Base-by-base conservation (phyloP, 2,113 vertebrate genomes). In the Oxyruncus cristatus region DNA sequence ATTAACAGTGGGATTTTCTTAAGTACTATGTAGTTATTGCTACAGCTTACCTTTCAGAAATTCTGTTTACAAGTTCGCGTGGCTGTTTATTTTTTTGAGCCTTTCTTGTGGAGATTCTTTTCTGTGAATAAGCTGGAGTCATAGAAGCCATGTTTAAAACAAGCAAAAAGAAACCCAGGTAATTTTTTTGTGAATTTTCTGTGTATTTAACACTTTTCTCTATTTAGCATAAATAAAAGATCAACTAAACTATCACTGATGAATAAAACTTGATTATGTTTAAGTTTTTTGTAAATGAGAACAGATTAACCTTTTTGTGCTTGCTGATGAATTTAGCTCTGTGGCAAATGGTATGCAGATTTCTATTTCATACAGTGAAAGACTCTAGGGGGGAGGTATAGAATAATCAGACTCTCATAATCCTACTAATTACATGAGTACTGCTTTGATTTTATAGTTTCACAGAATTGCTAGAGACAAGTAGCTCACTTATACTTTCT, bases 1-100 rank as follows among this genome's bases (percentile, higher is more conserved):
- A 66, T 53, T 20, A 75, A 10, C 46, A 81, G 2, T n/a, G 8
- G 32, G 12, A 24, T 73, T 75, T 66, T 44, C 24, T 88, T 7
- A 67, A 79, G 21, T 55, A 15, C 9, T 35, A 5, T 2, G 3
- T 17, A 44, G 30, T n/a, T 63, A 35, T 3, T 86, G 16, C 21
- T 61, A 35, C 41, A 88, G 91, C 92, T 98, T 96, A 98, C 98
- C 96, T 98, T 81, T 91, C 89, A 92, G 33, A 55, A 52, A 39
- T 50, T 46, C 53, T 87, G 33, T 56, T 72, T 50, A 92, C 61
- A 63, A 33, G 49, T 73, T 89, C 79, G 70, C 8, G 10, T 89
- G 89, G 59, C 62, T 75, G 71, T 23, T 72, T 63, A 33, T 86
- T 88, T 87, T 84, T 81, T 79, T 79, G 94, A 85, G 50, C 44